Evolutionary conservation across 2,888 invertebrate genomes (phyloP).

Genomic region (Harpagoxenus sublaevis): DNA sequence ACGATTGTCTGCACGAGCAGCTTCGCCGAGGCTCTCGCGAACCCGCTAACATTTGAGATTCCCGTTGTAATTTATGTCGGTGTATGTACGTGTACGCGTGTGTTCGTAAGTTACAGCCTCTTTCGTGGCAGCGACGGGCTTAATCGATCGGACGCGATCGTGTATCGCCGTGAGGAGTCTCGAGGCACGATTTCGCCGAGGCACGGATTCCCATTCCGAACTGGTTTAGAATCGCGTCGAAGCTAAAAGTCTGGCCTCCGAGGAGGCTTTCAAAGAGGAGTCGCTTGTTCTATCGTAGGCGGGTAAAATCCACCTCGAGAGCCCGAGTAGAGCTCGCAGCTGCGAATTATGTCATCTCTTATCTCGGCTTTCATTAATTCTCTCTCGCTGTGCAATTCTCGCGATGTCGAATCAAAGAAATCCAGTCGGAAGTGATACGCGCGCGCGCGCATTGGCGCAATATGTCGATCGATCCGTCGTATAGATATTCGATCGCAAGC

Average conservation of each 20-base stretch:
- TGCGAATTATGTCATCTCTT: conserved; percentile 16
- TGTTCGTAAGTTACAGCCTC: conserved; percentile 23
- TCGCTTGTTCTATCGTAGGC: neutral
- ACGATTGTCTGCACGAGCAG: conserved; percentile 55
- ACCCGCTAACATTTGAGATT: conserved; percentile 45
- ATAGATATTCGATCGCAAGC: neutral
- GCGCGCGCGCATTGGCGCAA: too few species aligned
- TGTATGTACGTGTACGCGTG: neutral
- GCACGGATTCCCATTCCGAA: conserved; percentile 25
- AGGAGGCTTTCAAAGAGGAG: neutral
- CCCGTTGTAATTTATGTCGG: conserved; percentile 36
- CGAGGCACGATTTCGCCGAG: conserved; percentile 29
- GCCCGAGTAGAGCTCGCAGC: neutral
- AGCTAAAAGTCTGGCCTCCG: neutral
- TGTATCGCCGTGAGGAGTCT: conserved; percentile 38
- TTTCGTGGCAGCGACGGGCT: conserved; percentile 29
- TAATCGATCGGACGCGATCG: conserved; percentile 55
- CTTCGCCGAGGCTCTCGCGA: conserved; percentile 12
- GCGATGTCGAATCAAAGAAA: conserved; percentile 2
- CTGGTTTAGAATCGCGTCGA: neutral
- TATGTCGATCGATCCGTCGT: neutral
- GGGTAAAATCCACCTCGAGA: neutral
- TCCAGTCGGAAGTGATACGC: neutral
- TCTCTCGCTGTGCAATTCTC: neutral
- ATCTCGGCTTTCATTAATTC: conserved; percentile 2